Base-by-base conservation (phyloP, 2,797 vertebrate genomes). In the Cottoperca gobio region DNA sequence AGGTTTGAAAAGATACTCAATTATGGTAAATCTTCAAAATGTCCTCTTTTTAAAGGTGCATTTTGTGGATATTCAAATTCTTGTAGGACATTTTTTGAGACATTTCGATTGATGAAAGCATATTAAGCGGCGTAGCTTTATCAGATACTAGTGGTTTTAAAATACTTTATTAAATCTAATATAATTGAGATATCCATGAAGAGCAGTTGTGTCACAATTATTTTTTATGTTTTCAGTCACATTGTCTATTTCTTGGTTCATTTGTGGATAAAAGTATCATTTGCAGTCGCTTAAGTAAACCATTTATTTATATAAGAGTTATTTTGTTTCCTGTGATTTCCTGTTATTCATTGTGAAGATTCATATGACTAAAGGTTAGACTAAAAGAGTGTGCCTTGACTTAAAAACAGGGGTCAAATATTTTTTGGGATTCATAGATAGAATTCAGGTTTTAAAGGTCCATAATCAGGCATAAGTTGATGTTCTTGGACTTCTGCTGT, bases 1-100 rank as follows among this genome's bases (percentile, higher is more conserved):
- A 83, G 60, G 83, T 88, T 93, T 93, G 52, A 79, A 57, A 67
- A 76, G 59, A 68, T 67, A 71, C 6, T 73, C 7, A 66, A 33
- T 54, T 68, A 17, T 65, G 21, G 61, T 49, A n/a, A 46, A 62
- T 67, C 24, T 37, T 37, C 3, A 60, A 61, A 37, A 58, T 35
- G 0, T 33, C 0, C 16, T 7, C 2, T 53, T 52, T 52, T 21
- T 31, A 60, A 33, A 64, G 2, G 17, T 39, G 24, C 2, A n/a
- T 35, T 53, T 59, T 5, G 39, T 40, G 0, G 1, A 8, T n/a
- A 5, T 73, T 23, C 14, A 8, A 50, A 19, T 39, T 13, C 13
- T 42, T 1, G 0, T 5, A 9, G 2, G 8, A 40, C 14, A 50
- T 39, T 52, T 11, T 8, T 46, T 43, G 26, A 7, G 8, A 60